phyloP scores from a whole-genome alignment of 1,140 invertebrate species.

The Wiebesia pumilae region DNA sequence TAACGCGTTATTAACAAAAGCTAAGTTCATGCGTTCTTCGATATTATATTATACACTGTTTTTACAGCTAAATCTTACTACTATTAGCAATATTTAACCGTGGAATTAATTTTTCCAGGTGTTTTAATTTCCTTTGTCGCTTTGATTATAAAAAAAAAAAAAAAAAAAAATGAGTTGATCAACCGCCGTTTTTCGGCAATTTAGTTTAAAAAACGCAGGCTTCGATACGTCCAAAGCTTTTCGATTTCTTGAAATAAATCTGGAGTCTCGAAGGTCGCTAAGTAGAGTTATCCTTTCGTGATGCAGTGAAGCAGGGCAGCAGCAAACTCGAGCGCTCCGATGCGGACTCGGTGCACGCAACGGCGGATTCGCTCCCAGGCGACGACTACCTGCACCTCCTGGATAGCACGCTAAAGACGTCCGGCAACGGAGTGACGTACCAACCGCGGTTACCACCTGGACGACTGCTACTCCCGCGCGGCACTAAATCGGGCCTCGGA shows the following conservation, averaged over 20 bases:
- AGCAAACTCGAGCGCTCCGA: conserved; percentile 77
- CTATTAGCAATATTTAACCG: too few relatives aligned
- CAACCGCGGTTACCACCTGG: conserved; percentile 67
- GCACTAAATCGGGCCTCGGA: conserved; percentile 58
- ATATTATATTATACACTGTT: not conserved
- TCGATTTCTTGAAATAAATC: not conserved
- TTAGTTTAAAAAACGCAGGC: too few relatives aligned
- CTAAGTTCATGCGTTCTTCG: too few relatives aligned
- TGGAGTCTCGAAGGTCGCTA: not conserved
- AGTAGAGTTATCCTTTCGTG: not conserved
- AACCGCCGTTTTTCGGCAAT: too few relatives aligned
- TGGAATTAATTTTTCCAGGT: too few relatives aligned
- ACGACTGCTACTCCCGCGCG: conserved; percentile 69
- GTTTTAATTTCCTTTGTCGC: too few relatives aligned
- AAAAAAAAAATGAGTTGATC: too few relatives aligned
- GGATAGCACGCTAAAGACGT: conserved; percentile 63
- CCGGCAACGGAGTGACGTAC: conserved; percentile 65
- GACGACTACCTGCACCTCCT: conserved; percentile 67
- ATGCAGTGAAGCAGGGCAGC: conserved; percentile 74
- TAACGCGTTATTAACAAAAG: too few relatives aligned
- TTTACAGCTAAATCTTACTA: too few relatives aligned
- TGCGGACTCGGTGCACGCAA: conserved; percentile 67
- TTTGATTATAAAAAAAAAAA: too few relatives aligned
- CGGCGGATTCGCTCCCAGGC: conserved; percentile 62
- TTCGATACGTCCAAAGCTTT: too few relatives aligned